Evolutionary conservation across 2,113 vertebrate species (phyloP).

Genomic region (Cyprinodon variegatus): DNA sequence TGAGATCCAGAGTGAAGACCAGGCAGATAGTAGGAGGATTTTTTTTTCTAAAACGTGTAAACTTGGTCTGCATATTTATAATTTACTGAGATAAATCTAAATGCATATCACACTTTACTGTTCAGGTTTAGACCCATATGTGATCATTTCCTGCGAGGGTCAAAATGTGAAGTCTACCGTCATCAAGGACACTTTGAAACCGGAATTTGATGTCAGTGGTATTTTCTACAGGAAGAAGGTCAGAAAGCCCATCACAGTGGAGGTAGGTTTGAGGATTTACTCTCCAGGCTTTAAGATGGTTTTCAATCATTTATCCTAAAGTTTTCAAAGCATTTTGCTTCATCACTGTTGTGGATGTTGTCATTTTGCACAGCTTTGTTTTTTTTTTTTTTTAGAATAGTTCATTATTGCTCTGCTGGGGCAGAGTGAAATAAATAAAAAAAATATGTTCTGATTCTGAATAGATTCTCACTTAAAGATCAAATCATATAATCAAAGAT

Average conservation of each 20-base stretch:
- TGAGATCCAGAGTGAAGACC: slow-evolving; percentile 83
- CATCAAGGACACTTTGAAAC: slow-evolving; percentile 76
- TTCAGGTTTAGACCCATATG: slow-evolving; percentile 88
- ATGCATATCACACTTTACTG: neutral
- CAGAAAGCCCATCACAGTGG: slow-evolving; percentile 83
- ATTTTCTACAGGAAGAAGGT: slow-evolving; percentile 90
- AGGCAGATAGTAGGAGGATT: slow-evolving; percentile 79
- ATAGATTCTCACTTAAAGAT: no score
- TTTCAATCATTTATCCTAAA: neutral
- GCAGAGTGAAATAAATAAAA: no score
- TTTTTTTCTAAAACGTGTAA: neutral
- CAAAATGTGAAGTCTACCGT: slow-evolving; percentile 75
- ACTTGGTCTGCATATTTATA: neutral
- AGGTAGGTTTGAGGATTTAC: slow-evolving; percentile 79
- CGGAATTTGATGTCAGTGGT: slow-evolving; percentile 83
- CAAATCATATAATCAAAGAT: no score
- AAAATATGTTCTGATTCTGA: no score
- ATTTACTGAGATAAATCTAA: neutral
- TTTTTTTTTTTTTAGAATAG: no score
- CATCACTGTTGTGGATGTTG: no score
- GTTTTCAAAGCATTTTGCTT: no score
- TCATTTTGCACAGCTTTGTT: no score
- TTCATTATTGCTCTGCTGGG: no score
- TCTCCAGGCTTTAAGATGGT: neutral
- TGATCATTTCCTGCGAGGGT: slow-evolving; percentile 89